These are phyloP conservation scores for Neoniphon sammara DNA, from an alignment of 2,797 vertebrate species.

Conservation along the genomic window DNA sequence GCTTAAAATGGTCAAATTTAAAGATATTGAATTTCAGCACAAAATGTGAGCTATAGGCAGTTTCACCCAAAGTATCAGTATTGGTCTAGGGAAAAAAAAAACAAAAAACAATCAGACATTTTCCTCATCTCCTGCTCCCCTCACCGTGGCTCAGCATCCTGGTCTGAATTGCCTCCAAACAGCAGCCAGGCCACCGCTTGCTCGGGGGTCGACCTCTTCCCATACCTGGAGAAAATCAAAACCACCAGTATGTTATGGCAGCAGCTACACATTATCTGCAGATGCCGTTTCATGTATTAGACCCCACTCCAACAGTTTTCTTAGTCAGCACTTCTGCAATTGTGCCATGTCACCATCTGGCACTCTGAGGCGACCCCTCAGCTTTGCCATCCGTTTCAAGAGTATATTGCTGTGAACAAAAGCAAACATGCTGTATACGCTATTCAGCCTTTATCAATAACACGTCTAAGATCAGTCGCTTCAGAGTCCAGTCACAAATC, in stretches of 20 bases:
- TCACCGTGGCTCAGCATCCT: conserved; percentile 84
- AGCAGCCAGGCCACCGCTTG: conserved; percentile 82
- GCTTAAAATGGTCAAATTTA: too few species aligned
- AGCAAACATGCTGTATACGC: conserved; percentile 15
- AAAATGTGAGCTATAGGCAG: neutral
- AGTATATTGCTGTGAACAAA: conserved; percentile 30
- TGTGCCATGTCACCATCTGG: neutral
- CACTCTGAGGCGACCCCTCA: conserved; percentile 28
- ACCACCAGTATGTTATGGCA: conserved; percentile 2
- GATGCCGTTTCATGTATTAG: neutral
- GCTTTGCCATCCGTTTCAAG: neutral
- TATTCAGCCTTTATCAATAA: conserved; percentile 23
- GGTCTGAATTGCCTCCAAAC: conserved; percentile 79
- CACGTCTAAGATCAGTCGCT: neutral
- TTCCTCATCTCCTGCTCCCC: conserved; percentile 35
- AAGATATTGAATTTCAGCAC: too few species aligned
- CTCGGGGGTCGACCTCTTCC: conserved; percentile 86
- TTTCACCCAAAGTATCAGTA: neutral
- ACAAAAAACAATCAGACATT: neutral
- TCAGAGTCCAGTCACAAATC: conserved; percentile 22
- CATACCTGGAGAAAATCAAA: conserved; percentile 81
- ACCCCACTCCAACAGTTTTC: neutral
- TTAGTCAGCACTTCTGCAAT: conserved; percentile 19
- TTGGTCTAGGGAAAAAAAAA: too few species aligned
- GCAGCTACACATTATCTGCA: neutral